phyloP scores from a whole-genome alignment of 2,888 invertebrate species.

The Meandrusa payeni region DNA sequence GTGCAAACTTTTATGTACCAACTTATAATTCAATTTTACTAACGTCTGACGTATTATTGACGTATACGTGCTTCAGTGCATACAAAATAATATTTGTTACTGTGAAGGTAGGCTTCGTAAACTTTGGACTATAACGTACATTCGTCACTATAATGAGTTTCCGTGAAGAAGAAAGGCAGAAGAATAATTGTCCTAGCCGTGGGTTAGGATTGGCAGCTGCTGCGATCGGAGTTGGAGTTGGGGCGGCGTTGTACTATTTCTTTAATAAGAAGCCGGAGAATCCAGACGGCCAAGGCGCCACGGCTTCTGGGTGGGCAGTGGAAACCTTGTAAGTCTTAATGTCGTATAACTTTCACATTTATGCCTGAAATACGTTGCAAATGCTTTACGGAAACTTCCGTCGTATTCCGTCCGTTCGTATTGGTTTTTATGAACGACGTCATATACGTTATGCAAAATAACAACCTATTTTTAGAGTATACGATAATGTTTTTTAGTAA shows the following conservation, averaged over 20 bases:
- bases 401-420: not conserved
- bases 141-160: conserved; percentile 49
- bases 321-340: conserved; percentile 32
- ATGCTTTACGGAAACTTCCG: not conserved
- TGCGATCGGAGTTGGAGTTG: conserved; percentile 68
- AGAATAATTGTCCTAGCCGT: conserved; percentile 55
- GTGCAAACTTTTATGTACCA: too few relatives aligned
- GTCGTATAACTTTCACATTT: too few relatives aligned
- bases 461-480: too few relatives aligned
- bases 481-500: too few relatives aligned
- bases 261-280: conserved; percentile 57
- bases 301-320: conserved; percentile 48
- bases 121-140: conserved; percentile 1
- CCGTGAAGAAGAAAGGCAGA: conserved; percentile 57
- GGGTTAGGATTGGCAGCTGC: conserved; percentile 65
- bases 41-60: too few relatives aligned
- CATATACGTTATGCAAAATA: too few relatives aligned
- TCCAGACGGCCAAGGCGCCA: conserved; percentile 51
- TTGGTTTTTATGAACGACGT: not conserved
- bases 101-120: conserved; percentile 18
- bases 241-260: conserved; percentile 69
- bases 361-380: too few relatives aligned
- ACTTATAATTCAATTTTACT: too few relatives aligned
- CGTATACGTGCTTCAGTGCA: too few relatives aligned
- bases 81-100: conserved; percentile 8